phyloP scores from a whole-genome alignment of 2,888 invertebrate genomes.

The Nephrocerus scutellatus region DNA sequence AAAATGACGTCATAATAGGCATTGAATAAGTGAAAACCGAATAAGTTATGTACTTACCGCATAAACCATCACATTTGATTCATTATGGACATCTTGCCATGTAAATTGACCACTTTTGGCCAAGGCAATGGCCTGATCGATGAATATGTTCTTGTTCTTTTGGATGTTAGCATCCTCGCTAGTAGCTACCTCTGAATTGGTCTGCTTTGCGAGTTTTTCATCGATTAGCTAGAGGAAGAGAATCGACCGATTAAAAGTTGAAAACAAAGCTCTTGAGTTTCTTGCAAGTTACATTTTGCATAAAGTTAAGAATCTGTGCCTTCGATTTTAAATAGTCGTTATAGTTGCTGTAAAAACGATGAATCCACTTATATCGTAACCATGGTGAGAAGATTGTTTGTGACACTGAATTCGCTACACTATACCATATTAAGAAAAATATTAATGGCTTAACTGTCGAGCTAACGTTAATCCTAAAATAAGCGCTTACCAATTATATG shows the following conservation, averaged over 20 bases:
- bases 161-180: too few species aligned
- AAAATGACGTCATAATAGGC: too few species aligned
- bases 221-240: too few species aligned
- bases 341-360: constrained; percentile 29
- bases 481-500: too few species aligned
- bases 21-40: too few species aligned
- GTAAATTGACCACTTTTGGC: constrained; percentile 31
- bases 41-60: constrained; percentile 31
- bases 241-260: too few species aligned
- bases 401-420: constrained; percentile 37
- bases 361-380: constrained; percentile 27
- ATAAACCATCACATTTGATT: constrained; percentile 39
- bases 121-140: constrained; percentile 36
- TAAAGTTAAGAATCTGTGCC: constrained; percentile 30
- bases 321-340: constrained; percentile 29
- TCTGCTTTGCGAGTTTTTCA: too few species aligned
- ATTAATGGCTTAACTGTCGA: constrained; percentile 18
- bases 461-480: background rate
- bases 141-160: too few species aligned
- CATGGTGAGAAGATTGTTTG: constrained; percentile 40
- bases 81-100: constrained; percentile 36
- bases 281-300: constrained; percentile 30
- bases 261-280: constrained; percentile 26
- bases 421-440: too few species aligned
- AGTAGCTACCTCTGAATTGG: too few species aligned